Evolutionary conservation across 2,113 vertebrate genomes (phyloP).

Genomic region (Equus quagga): DNA sequence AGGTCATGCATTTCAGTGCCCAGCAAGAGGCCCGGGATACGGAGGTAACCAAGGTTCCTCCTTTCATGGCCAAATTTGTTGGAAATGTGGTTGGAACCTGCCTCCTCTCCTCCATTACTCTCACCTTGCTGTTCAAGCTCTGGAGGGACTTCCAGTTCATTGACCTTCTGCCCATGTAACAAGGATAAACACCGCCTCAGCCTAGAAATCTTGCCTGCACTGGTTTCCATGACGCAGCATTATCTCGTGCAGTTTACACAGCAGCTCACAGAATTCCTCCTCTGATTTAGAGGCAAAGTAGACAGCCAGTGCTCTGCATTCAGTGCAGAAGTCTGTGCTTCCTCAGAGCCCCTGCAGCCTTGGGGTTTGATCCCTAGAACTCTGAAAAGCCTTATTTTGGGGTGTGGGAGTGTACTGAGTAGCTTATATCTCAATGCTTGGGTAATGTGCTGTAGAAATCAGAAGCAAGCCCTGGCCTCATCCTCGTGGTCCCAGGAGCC

Average conservation of each 20-base stretch:
- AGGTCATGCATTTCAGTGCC: rapidly evolving
- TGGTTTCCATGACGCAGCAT: neutral
- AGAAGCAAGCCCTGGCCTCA: neutral
- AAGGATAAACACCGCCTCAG: neutral
- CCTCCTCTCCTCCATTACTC: rapidly evolving
- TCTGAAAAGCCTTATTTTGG: neutral
- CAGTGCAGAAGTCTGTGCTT: neutral
- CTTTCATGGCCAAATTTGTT: rapidly evolving
- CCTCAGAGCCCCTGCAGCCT: neutral
- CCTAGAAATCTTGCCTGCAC: neutral
- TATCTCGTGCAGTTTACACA: neutral
- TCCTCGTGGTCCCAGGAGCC: rapidly evolving
- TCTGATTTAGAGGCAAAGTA: neutral
- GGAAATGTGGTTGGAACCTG: too few species aligned
- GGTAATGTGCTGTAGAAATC: neutral
- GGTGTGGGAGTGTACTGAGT: rapidly evolving
- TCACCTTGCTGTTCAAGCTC: neutral
- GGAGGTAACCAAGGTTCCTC: too few species aligned
- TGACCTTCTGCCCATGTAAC: neutral
- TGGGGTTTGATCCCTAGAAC: neutral
- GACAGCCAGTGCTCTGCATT: rapidly evolving
- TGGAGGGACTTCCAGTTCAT: neutral
- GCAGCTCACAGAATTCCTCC: neutral
- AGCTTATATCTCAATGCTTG: neutral
- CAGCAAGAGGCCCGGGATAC: neutral